Percentiles rank a stretch among this genome's conserved stretches.
Evolutionary conservation across 2,113 vertebrate genomes (phyloP).

Genomic region (Tympanuchus pallidicinctus): DNA sequence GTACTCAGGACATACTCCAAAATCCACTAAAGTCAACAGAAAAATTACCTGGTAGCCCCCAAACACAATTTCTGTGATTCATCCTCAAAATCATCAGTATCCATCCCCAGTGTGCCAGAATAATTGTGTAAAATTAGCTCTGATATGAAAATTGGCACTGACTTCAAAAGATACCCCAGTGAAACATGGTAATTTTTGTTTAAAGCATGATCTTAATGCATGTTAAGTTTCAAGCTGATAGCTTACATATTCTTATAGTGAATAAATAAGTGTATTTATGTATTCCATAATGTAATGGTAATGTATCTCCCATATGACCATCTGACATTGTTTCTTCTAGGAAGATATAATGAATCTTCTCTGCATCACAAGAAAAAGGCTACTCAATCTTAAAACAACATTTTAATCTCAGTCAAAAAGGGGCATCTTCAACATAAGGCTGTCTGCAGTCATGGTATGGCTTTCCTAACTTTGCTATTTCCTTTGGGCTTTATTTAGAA

Average conservation of each 20-base stretch:
- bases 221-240: not conserved
- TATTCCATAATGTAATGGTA: not conserved
- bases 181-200: not conserved
- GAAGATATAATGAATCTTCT: not conserved
- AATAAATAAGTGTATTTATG: conserved; percentile 8
- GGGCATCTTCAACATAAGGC: not conserved
- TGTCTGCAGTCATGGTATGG: not conserved
- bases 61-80: not conserved
- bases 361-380: not conserved
- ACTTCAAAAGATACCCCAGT: not conserved
- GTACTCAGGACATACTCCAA: not conserved
- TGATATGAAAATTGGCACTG: not conserved
- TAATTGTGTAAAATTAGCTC: not conserved
- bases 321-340: conserved; percentile 24
- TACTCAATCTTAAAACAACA: not conserved
- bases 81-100: not conserved
- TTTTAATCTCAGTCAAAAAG: conserved; percentile 8
- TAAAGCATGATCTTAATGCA: conserved; percentile 9
- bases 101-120: not conserved
- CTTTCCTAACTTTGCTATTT: not conserved
- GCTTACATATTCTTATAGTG: not conserved
- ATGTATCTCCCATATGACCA: not conserved
- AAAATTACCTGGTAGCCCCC: not conserved
- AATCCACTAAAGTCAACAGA: not conserved
- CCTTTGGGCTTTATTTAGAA: conserved; percentile 63